A percentile compares a stretch with the other conserved stretches of the same genome.
phyloP scores from a whole-genome alignment of 2,113 vertebrate genomes.

The Mus pahari region DNA sequence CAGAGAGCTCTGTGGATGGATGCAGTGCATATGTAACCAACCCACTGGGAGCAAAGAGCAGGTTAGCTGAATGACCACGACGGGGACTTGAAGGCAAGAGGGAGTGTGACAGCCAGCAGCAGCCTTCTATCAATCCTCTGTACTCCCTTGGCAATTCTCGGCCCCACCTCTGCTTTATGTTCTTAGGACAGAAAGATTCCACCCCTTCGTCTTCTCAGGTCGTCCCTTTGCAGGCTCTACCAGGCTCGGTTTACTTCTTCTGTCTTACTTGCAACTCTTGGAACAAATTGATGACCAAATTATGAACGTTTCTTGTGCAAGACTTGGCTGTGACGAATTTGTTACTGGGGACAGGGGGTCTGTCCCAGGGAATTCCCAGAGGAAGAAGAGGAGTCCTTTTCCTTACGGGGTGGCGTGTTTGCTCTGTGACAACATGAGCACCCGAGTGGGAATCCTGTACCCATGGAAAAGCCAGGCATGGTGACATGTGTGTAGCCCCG shows the following conservation, averaged over 20 bases:
- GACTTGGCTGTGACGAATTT: neutral
- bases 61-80: too few species aligned
- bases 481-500: too few species aligned
- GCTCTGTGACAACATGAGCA: neutral
- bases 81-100: neutral
- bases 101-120: neutral
- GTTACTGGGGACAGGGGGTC: neutral
- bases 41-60: too few species aligned
- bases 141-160: too few species aligned
- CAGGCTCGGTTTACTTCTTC: neutral
- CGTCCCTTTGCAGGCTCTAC: neutral
- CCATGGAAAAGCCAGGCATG: neutral
- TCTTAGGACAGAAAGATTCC: neutral
- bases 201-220: neutral
- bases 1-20: too few species aligned
- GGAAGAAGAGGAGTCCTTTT: neutral
- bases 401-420: neutral
- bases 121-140: neutral
- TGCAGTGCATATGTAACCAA: too few species aligned
- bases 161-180: neutral
- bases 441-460: neutral
- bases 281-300: neutral
- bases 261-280: neutral
- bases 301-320: conserved; percentile 22
- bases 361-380: too few species aligned